These are phyloP conservation scores for Knipowitschia caucasica DNA, from an alignment of 2,797 vertebrate species.

Conservation along the genomic window DNA sequence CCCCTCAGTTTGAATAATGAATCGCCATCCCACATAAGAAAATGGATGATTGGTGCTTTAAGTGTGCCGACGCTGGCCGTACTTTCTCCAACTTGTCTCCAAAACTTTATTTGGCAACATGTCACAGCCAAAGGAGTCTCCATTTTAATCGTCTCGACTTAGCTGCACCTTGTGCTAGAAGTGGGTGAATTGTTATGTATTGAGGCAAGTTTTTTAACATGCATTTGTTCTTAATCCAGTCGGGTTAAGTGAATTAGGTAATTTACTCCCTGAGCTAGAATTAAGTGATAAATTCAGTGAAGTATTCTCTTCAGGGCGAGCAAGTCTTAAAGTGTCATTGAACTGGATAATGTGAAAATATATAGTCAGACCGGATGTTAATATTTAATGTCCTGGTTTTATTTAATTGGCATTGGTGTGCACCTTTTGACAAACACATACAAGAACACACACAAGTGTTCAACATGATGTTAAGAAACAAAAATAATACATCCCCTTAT, in stretches of 20 bases:
- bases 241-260: conserved; percentile 49
- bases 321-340: conserved; percentile 17
- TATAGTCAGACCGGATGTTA: not conserved
- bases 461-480: not conserved
- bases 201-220: conserved; percentile 51
- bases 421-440: not conserved
- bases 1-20: conserved; percentile 65
- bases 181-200: conserved; percentile 37
- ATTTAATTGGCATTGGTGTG: not conserved
- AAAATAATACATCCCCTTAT: not conserved
- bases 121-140: not conserved
- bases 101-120: conserved; percentile 3
- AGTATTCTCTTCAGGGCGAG: conserved; percentile 37
- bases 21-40: conserved; percentile 65
- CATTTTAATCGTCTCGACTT: not conserved
- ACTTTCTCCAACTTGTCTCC: conserved; percentile 13
- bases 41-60: conserved; percentile 66
- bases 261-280: conserved; percentile 44
- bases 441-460: not conserved
- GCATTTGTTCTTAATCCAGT: conserved; percentile 59
- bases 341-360: not conserved
- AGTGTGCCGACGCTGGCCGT: conserved; percentile 25
- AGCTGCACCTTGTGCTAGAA: conserved; percentile 26
- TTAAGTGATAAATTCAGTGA: conserved; percentile 41
- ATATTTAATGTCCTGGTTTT: not conserved